Evolutionary conservation across 1,140 invertebrate genomes (phyloP).

Genomic region (Euura saliciscinereae): DNA sequence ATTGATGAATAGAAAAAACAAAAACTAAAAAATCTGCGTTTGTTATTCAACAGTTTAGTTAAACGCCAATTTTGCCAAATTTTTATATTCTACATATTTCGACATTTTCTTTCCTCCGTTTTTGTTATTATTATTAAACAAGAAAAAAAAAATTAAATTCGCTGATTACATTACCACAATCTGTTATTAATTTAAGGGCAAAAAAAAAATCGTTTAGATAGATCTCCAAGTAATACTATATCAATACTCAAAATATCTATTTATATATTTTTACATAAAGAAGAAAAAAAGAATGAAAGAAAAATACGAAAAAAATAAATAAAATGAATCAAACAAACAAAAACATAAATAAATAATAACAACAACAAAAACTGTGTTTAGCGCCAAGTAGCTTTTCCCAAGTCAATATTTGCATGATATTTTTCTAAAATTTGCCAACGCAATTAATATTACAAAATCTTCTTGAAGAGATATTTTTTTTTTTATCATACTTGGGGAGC

Average conservation of each 20-base stretch:
- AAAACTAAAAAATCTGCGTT: too few species aligned
- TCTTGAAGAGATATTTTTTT: neutral
- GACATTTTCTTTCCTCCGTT: neutral
- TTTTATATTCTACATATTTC: neutral
- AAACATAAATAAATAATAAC: too few species aligned
- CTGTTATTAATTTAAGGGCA: neutral
- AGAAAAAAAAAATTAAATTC: neutral
- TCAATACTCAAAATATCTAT: conserved; percentile 28
- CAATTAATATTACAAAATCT: neutral
- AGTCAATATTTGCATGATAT: conserved; percentile 39
- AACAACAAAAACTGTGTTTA: neutral
- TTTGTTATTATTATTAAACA: neutral
- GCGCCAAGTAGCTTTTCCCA: conserved; percentile 20
- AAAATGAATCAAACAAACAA: too few species aligned
- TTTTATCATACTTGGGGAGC: conserved; percentile 15
- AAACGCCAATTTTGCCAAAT: too few species aligned
- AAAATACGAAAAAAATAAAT: neutral
- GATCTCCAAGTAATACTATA: conserved; percentile 28
- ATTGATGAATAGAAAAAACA: neutral
- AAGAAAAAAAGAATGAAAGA: too few species aligned
- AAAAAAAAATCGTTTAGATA: conserved; percentile 19
- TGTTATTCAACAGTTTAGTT: too few species aligned
- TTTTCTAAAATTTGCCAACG: conserved; percentile 37
- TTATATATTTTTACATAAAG: conserved; percentile 29
- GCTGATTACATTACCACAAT: neutral